Base-by-base conservation (phyloP, 2,113 vertebrate genomes). In the Parus major region DNA sequence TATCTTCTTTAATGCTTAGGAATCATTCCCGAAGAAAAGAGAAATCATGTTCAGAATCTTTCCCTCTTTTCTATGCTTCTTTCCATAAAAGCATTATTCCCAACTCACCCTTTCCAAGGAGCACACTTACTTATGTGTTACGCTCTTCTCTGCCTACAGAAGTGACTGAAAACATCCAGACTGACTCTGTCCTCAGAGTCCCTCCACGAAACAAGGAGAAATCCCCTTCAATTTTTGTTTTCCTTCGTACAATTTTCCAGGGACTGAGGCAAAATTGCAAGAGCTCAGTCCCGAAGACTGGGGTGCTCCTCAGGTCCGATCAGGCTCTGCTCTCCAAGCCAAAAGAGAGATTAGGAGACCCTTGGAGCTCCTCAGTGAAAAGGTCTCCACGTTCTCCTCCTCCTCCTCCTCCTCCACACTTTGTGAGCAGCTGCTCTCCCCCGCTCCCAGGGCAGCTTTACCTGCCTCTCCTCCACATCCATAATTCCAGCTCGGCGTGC, bases 381-480 rank as follows among this genome's bases (percentile, higher is more conserved):
- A 96, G 52, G 33, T 50, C 60, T 65, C 24, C 63, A 31, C 0
- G 0, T 72, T 39, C 42, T 15, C 42, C 42, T 42, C 50, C 59
- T 90, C 41, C 80, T 66, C n/a, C n/a, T n/a, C 42, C 39, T 41
- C 87, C 77, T 80, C 76, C 53, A 27, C 0, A 0, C 77, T 70
- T 19, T 0, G 0, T 7, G n/a, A 61, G 61, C 73, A 91, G 77
- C 86, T 82, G 72, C 86, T 92, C 55, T 91, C 14, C 55, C 81
- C 80, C 0, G 0, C 22, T 73, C 41, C n/a, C 72, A 27, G 5
- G 29, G 73, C 81, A 76, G 70, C 88, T 72, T 50, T 52, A 82
- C 82, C 88, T 86, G 72, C 69, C 57, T 84, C 86, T 91, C 19
- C 53, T 93, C 84, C 86, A 81, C 31, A 93, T 41, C n/a, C 22